Base-by-base conservation (phyloP, 2,888 invertebrate species). In the Spicauda simplicius region DNA sequence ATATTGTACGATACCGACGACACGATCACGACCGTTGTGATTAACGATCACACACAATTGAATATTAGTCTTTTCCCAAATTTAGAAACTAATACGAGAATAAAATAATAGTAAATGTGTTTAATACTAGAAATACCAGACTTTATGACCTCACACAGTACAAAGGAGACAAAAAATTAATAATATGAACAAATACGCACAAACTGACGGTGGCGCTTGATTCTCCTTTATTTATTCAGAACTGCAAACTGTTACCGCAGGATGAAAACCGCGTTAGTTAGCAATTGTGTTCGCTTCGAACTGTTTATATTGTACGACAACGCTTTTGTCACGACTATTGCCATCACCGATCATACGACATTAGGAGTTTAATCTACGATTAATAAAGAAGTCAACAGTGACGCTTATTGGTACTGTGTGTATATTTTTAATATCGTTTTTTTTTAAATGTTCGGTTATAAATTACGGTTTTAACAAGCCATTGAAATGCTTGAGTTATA, bases 241-340 rank as follows among this genome's bases (percentile, higher is more conserved):
- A 65, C 52, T 64, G 56, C 41, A 45, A 45, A 53, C 52, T 65
- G 65, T 65, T 54, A 65, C 65, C 65, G 65, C 65, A 54, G 41
- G 45, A 59, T 59, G 65, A 65, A 65, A 65, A 65, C 59, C 53
- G 12, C 65, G 65, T 65, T 65, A 65, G 65, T 59, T 65, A 59
- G 45, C 54, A 25, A 63, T 63, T 54, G 62, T 62, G 52, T n/a
- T 50, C 30, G 62, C 54, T 61, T n/a, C 33, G 7, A 19, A 54
- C 45, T 18, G 10, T 59, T 65, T 37, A 25, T 30, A 58, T 1
- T 45, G 11, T 45, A 18, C 53, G 45, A 59, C 18, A 25, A 11
- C 18, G 64, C 10, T 7, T 0, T n/a, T 10, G 25, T 45, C n/a
- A 37, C 14, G 45, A 6, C 41, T 8, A 1, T 33, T 8, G 10